Evolutionary conservation across 2,888 invertebrate species (phyloP).

Genomic region (Microplitis manilae): DNA sequence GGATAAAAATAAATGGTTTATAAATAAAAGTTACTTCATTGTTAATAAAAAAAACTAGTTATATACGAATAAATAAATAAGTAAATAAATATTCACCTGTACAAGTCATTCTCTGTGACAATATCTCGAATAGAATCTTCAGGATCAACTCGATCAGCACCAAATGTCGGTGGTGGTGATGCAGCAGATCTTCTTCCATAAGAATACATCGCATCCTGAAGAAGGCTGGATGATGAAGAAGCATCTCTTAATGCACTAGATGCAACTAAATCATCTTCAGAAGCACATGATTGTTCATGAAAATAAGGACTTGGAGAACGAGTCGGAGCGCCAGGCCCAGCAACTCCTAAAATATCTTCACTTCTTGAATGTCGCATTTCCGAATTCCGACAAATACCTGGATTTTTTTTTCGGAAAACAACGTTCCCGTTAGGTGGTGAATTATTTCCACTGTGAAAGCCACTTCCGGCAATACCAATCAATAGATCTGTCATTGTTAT

Average conservation of each 20-base stretch:
- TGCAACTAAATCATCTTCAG: constrained; percentile 68
- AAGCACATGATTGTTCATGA: constrained; percentile 57
- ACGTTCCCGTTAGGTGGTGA: constrained; percentile 48
- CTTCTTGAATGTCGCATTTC: constrained; percentile 69
- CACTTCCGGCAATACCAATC: constrained; percentile 55
- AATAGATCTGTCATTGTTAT: constrained; percentile 57
- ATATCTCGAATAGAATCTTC: constrained; percentile 78
- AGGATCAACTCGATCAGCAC: constrained; percentile 75
- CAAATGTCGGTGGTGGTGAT: constrained; percentile 57
- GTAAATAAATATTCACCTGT: constrained; percentile 71
- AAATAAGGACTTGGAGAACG: constrained; percentile 61
- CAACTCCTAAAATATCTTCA: constrained; percentile 65
- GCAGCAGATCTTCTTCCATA: constrained; percentile 47
- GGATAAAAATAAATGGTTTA: constrained; percentile 39
- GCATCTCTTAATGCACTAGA: constrained; percentile 61
- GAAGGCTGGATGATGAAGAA: constrained; percentile 22
- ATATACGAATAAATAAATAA: constrained; percentile 18
- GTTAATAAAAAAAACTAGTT: constrained; percentile 32
- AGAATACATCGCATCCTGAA: constrained; percentile 36
- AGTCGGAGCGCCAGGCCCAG: constrained; percentile 50
- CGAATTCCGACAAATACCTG: constrained; percentile 58
- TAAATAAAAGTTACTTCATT: not conserved
- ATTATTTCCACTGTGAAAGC: constrained; percentile 48
- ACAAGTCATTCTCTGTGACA: constrained; percentile 77
- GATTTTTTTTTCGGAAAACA: constrained; percentile 49